phyloP scores from a whole-genome alignment of 2,888 invertebrate species.

The Pedicia rivosa region DNA sequence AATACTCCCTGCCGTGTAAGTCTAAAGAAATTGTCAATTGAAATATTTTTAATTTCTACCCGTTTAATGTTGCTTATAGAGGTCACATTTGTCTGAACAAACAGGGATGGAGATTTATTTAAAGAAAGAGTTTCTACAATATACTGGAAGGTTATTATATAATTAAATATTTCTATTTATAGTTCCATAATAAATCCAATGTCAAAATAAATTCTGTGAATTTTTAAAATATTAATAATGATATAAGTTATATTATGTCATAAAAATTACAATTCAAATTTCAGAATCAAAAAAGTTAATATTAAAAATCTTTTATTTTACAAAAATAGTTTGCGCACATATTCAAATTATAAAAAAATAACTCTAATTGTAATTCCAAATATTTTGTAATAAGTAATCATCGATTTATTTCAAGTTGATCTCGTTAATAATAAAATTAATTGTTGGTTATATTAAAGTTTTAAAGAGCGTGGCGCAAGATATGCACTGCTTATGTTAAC shows the following conservation, averaged over 20 bases:
- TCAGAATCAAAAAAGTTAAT: no score
- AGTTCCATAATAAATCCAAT: neutral
- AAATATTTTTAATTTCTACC: constrained; percentile 7
- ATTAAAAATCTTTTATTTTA: no score
- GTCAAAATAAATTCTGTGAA: neutral
- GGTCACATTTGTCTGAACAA: constrained; percentile 61
- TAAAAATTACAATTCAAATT: no score
- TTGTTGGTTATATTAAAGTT: constrained; percentile 38
- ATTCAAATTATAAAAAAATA: no score
- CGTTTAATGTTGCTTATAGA: no score
- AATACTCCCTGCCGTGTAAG: constrained; percentile 65
- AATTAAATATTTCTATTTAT: neutral
- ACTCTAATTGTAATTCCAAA: no score
- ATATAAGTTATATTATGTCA: no score
- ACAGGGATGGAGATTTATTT: constrained; percentile 78
- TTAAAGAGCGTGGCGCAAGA: constrained; percentile 88
- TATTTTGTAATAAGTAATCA: no score
- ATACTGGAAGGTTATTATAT: constrained; percentile 68
- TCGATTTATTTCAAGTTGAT: no score
- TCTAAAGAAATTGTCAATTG: neutral
- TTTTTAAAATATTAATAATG: constrained; percentile 1
- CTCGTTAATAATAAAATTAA: no score
- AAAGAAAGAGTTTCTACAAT: constrained; percentile 88
- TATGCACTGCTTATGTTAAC: constrained; percentile 64
- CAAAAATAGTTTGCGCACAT: no score